phyloP scores from a whole-genome alignment of 1,140 invertebrate genomes.

The Drosophila erecta region DNA sequence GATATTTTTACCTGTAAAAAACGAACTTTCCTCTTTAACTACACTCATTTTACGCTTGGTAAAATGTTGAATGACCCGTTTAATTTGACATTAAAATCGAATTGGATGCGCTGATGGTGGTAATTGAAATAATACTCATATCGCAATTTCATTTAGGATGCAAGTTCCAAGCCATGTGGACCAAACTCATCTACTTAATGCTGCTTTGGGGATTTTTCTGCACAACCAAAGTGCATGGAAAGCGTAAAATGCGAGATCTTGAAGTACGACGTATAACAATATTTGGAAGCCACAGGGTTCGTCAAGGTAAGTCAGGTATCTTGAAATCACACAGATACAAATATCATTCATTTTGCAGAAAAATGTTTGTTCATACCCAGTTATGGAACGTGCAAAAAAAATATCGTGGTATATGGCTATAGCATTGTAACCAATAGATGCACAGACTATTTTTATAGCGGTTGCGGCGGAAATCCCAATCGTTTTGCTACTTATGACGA shows the following conservation, averaged over 20 bases:
- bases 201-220: background rate
- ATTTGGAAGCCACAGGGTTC: background rate
- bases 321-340: background rate
- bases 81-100: background rate
- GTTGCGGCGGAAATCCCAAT: slow-evolving; percentile 61
- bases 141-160: slow-evolving; percentile 5
- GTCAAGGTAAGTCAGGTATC: slow-evolving; percentile 10
- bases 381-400: background rate
- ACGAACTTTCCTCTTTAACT: background rate
- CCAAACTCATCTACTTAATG: background rate
- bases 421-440: slow-evolving; percentile 20
- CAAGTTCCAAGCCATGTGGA: slow-evolving; percentile 11
- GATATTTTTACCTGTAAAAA: background rate
- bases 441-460: slow-evolving; percentile 13
- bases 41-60: background rate
- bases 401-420: slow-evolving; percentile 3
- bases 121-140: background rate
- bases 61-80: background rate
- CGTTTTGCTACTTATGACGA: slow-evolving; percentile 14
- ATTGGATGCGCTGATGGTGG: background rate
- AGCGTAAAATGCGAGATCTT: too few species aligned
- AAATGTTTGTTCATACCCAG: slow-evolving; percentile 4
- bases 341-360: background rate
- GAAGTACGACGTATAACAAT: background rate
- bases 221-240: background rate